Percentiles rank a stretch among this genome's conserved stretches.
Evolutionary conservation across 2,797 vertebrate species (phyloP).

Genomic region (Eremophila alpestris): DNA sequence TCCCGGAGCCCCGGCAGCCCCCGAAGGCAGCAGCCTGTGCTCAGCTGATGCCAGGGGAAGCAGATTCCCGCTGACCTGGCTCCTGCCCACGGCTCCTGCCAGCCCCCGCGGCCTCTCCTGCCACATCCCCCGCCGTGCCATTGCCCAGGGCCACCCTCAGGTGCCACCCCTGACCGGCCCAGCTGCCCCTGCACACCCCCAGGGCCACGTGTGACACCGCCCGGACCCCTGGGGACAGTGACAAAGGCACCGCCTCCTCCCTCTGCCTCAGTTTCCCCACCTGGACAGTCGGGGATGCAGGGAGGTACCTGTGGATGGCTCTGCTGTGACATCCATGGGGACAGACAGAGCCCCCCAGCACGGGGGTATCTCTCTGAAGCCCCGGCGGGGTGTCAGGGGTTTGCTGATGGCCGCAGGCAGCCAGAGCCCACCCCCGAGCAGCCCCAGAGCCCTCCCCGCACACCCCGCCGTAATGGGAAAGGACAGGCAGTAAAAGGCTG

Average conservation of each 20-base stretch:
- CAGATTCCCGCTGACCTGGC: background rate
- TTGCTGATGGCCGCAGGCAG: background rate
- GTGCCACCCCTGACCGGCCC: background rate
- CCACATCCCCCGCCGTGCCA: fast-evolving
- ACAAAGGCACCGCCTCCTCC: background rate
- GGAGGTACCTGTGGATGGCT: background rate
- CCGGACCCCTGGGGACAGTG: background rate
- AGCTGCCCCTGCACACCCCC: fast-evolving
- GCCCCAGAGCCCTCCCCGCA: background rate
- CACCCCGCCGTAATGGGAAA: background rate
- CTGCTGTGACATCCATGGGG: background rate
- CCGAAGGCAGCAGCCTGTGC: background rate
- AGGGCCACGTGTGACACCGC: fast-evolving
- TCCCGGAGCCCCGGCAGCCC: background rate
- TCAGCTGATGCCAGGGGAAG: background rate
- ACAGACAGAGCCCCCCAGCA: background rate
- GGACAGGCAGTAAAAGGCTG: slow-evolving; percentile 36
- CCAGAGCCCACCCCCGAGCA: fast-evolving
- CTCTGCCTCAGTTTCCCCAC: background rate
- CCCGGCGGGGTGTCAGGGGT: background rate
- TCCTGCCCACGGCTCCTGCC: background rate
- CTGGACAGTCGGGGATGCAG: fast-evolving
- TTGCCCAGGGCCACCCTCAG: background rate
- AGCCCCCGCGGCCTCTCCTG: background rate
- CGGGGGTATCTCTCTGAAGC: background rate